A percentile compares a stretch with the other conserved stretches of the same genome.
Evolutionary conservation across 1,140 invertebrate genomes (phyloP).

Genomic region (Tyrophagus putrescentiae): DNA sequence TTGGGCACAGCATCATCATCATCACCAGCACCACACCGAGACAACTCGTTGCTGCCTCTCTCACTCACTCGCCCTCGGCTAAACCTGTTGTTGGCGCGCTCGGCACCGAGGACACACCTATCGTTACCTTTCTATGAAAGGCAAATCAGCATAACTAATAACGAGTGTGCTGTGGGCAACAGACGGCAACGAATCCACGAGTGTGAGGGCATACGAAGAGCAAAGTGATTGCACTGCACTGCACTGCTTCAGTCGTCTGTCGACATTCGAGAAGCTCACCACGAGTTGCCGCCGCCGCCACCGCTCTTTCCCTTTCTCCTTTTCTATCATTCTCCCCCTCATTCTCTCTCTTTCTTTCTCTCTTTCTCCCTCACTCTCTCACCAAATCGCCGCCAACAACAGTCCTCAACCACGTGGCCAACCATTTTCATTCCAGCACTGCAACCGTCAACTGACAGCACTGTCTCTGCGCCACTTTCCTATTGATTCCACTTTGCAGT

Average conservation of each 20-base stretch:
- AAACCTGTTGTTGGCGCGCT: neutral
- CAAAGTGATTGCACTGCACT: too few relatives aligned
- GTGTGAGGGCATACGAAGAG: too few relatives aligned
- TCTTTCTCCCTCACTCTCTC: neutral
- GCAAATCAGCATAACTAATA: constrained; percentile 9
- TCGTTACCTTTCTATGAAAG: neutral
- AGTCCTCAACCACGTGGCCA: neutral
- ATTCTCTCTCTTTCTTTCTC: neutral
- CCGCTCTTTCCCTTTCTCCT: neutral
- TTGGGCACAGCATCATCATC: too few relatives aligned
- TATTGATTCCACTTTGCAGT: too few relatives aligned
- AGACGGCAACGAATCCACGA: neutral
- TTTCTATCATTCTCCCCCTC: neutral
- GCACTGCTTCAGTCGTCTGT: too few relatives aligned
- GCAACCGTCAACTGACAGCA: too few relatives aligned
- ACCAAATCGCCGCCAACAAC: neutral
- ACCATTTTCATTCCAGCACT: too few relatives aligned
- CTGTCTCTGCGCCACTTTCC: too few relatives aligned
- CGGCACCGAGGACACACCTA: neutral
- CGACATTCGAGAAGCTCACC: too few relatives aligned
- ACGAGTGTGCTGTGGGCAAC: neutral
- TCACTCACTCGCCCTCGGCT: neutral
- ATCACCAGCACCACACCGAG: too few relatives aligned
- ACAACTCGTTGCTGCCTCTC: too few relatives aligned
- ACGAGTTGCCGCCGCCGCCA: neutral